phyloP scores from a whole-genome alignment of 2,888 invertebrate species.

The Rotaria sp. region DNA sequence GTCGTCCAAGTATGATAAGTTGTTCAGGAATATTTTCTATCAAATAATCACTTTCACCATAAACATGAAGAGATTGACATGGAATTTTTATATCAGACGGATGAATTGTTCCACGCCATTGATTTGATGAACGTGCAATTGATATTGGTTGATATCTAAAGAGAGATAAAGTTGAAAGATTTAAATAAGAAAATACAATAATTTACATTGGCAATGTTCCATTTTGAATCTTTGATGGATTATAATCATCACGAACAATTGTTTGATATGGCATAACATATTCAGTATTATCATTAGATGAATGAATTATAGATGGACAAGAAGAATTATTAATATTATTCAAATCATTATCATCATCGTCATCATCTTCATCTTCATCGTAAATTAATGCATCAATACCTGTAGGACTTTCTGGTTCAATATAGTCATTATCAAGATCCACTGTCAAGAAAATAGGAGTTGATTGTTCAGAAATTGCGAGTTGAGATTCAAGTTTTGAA shows the following conservation, averaged over 20 bases:
- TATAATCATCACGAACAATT: not conserved
- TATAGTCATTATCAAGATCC: constrained; percentile 1
- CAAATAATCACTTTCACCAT: constrained; percentile 21
- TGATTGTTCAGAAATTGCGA: not conserved
- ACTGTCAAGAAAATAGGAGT: not conserved
- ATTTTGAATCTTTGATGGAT: not conserved
- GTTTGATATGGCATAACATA: not conserved
- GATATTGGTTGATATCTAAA: not conserved
- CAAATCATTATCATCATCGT: not conserved
- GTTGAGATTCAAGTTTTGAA: not conserved
- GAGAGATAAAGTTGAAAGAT: not conserved
- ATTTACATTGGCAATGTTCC: not conserved
- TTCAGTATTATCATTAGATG: not conserved
- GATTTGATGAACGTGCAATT: not conserved
- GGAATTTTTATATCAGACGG: not conserved
- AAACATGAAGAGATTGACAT: not conserved
- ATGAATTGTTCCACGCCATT: not conserved
- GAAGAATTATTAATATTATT: not conserved
- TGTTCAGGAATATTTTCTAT: not conserved
- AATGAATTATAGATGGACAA: not conserved
- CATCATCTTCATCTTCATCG: not conserved
- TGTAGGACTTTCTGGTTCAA: constrained; percentile 14
- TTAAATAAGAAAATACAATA: not conserved
- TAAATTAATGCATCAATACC: not conserved
- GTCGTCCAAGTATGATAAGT: not conserved